A percentile compares a stretch with the other conserved stretches of the same genome.
These are phyloP conservation scores for Nebria brevicollis DNA, from an alignment of 2,888 invertebrate species.

Conservation along the genomic window DNA sequence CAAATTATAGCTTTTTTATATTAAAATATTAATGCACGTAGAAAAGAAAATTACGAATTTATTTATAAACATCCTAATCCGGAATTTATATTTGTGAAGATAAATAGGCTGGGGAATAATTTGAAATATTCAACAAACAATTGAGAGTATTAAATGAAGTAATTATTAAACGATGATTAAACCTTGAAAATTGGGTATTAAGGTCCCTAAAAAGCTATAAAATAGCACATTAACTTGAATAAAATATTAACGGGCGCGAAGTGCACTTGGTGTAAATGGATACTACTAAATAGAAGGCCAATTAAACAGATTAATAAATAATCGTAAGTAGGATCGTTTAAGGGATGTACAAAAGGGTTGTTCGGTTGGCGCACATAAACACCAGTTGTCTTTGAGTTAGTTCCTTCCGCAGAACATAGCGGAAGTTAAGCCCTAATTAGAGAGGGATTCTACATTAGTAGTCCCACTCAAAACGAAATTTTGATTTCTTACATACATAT, in stretches of 20 bases:
- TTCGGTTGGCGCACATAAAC: background rate
- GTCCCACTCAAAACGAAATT: no score
- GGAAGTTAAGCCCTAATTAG: background rate
- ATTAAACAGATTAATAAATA: conserved; percentile 42
- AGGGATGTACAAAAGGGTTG: background rate
- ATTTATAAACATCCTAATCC: no score
- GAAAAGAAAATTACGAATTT: no score
- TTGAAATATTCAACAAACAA: background rate
- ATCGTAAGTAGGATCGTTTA: conserved; percentile 21
- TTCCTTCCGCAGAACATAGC: background rate
- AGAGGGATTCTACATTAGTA: no score
- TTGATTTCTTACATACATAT: no score
- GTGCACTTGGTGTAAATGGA: background rate
- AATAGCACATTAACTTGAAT: conserved; percentile 20
- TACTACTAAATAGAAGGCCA: conserved; percentile 28
- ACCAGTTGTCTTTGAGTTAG: conserved; percentile 12
- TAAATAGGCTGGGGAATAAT: no score
- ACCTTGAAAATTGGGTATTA: conserved; percentile 26
- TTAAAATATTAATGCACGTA: no score
- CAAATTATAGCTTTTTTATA: no score
- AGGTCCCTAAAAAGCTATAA: conserved; percentile 5
- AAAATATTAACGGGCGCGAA: conserved; percentile 26
- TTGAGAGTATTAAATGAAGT: conserved; percentile 17
- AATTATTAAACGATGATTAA: conserved; percentile 35
- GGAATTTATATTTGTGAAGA: no score